A percentile compares a stretch with the other conserved stretches of the same genome.
These are phyloP conservation scores for Caradrina clavipalpis DNA, from an alignment of 2,888 invertebrate genomes.

Conservation along the genomic window DNA sequence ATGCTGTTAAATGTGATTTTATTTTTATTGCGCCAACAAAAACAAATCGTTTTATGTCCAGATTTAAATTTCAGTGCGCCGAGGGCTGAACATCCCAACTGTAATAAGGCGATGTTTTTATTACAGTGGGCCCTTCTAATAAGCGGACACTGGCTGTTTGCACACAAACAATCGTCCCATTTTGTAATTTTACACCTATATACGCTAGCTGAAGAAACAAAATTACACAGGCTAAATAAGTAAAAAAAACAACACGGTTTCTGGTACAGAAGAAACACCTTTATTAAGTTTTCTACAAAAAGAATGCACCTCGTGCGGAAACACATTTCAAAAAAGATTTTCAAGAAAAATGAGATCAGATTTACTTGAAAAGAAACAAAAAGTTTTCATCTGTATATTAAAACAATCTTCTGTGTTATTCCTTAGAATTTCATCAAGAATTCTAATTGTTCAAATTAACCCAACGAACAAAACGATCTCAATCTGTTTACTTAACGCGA, in stretches of 20 bases:
- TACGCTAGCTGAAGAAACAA: slow-evolving; percentile 75
- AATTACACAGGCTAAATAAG: slow-evolving; percentile 75
- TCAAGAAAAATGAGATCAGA: neutral
- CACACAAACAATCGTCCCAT: slow-evolving; percentile 85
- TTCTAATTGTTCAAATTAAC: slow-evolving; percentile 49
- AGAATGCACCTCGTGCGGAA: neutral
- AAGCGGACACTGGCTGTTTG: slow-evolving; percentile 87
- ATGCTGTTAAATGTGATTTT: slow-evolving; percentile 80
- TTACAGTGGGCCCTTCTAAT: slow-evolving; percentile 86
- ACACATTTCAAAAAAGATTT: neutral
- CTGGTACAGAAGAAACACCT: neutral
- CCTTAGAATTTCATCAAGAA: slow-evolving; percentile 30
- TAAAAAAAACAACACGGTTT: slow-evolving; percentile 68
- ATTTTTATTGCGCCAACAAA: slow-evolving; percentile 84
- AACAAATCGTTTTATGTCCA: slow-evolving; percentile 85
- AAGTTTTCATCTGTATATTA: slow-evolving; percentile 10
- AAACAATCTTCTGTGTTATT: slow-evolving; percentile 22
- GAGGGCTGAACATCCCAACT: slow-evolving; percentile 73
- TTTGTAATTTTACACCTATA: slow-evolving; percentile 86
- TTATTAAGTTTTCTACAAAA: slow-evolving; percentile 6
- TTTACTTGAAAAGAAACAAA: slow-evolving; percentile 1
- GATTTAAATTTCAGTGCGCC: slow-evolving; percentile 84
- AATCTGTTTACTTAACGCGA: slow-evolving; percentile 46
- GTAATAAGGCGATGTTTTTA: slow-evolving; percentile 89
- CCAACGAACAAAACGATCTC: slow-evolving; percentile 32